A percentile compares a stretch with the other conserved stretches of the same genome.
Conservation (phyloP, 2,797 vertebrate species). For the Bradypus variegatus region DNA sequence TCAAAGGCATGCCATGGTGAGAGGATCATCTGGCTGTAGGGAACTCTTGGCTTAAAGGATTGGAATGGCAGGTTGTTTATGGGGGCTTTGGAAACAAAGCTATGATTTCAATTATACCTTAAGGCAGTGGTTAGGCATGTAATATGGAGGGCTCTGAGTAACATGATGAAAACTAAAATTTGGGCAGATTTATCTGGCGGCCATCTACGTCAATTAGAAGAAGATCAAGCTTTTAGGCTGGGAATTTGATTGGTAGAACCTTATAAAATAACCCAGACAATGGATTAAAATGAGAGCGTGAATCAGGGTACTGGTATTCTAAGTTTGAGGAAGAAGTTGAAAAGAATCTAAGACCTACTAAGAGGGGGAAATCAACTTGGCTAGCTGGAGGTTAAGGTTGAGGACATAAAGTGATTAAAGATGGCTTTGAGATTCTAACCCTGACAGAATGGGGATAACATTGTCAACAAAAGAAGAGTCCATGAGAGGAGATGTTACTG, state of each 20-base stretch:
- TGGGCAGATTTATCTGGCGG: not conserved
- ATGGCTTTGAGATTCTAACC: not conserved
- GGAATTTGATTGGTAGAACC: not conserved
- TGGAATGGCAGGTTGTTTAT: not conserved
- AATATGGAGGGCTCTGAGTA: not conserved
- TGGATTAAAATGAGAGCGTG: not conserved
- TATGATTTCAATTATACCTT: not conserved
- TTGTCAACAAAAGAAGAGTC: not conserved
- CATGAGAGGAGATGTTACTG: not conserved
- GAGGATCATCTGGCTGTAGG: not conserved
- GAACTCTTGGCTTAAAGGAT: not conserved
- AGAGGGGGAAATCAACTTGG: not conserved
- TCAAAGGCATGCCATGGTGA: not conserved
- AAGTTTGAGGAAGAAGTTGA: not conserved
- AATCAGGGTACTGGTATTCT: not conserved
- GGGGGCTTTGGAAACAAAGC: fast-evolving
- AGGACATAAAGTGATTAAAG: not conserved
- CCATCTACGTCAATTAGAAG: not conserved
- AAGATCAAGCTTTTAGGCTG: not conserved
- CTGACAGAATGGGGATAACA: not conserved
- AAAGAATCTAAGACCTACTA: not conserved
- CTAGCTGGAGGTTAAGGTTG: not conserved
- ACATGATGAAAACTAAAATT: no score
- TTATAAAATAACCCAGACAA: not conserved
- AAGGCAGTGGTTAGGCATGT: not conserved